These are phyloP conservation scores for Liasis olivaceus DNA, from an alignment of 2,797 vertebrate species.

Conservation along the genomic window DNA sequence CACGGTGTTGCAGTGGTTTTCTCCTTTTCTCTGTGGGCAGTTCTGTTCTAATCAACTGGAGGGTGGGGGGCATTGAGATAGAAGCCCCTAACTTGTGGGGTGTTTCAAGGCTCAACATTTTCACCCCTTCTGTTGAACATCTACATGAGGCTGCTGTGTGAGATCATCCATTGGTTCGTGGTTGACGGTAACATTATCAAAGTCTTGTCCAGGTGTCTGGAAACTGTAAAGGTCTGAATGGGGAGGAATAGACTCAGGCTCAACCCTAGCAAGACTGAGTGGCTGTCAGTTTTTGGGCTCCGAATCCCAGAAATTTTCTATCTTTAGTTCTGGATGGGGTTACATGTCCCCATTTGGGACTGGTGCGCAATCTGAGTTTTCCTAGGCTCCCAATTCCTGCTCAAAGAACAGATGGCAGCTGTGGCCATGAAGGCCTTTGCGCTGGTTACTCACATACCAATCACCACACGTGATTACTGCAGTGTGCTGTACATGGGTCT, in stretches of 20 bases:
- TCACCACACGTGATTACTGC: background rate
- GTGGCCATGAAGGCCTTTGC: background rate
- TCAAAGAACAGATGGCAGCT: background rate
- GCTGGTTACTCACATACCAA: background rate
- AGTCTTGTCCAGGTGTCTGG: background rate
- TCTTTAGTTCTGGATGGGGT: background rate
- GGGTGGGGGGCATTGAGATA: background rate
- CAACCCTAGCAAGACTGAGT: background rate
- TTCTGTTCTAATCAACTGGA: background rate
- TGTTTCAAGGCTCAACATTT: background rate
- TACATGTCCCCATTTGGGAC: background rate
- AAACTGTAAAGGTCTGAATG: background rate
- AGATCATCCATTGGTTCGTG: background rate
- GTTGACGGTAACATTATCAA: background rate
- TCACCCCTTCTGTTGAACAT: background rate
- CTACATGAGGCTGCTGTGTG: background rate
- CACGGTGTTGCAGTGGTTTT: background rate
- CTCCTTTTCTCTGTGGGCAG: background rate
- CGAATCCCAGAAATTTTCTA: background rate
- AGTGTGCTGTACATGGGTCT: background rate
- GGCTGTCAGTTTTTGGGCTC: background rate
- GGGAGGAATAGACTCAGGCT: background rate
- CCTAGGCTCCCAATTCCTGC: background rate
- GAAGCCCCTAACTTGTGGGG: background rate
- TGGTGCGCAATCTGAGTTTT: background rate